Evolutionary conservation across 2,888 invertebrate genomes (phyloP), one percentile per base, ranked within the genome.

Genomic region (Dusona sp.): DNA sequence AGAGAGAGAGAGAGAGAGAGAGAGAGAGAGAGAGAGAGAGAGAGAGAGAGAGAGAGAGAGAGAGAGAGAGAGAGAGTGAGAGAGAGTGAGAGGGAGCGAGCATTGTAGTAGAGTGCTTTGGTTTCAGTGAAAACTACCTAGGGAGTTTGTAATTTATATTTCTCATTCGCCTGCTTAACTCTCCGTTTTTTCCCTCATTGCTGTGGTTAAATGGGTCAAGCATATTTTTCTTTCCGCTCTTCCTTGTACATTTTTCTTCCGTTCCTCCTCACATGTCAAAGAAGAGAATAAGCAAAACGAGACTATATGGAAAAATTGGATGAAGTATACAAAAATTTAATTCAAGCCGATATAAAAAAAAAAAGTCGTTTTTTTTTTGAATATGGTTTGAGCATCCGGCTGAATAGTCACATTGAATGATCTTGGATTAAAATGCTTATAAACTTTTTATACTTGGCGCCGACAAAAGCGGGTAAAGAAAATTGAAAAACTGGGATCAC

Each of bases 141-240:
- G 68, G 54, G n/a, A 38, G 33, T 48, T 74, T 38, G 42, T 79
- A 79, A 84, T 79, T 84, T 68, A 74, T 74, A 79, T 75, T 79
- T 84, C 74, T 79, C 74, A 74, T 74, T 75, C 42, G 51, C 68
- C 68, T 68, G 74, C n/a, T 75, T 75, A 57, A 68, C 29, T 68
- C 51, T n/a, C 22, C 2, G 6, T 54, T 68, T 68, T 57, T 75
- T 68, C 57, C 57, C 61, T 74, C 61, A n/a, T 65, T n/a, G 19
- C 57, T 57, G 42, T 38, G 38, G 67, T 74, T 61, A 84, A 79
- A 74, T 84, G 84, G 79, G 84, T 84, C 84, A 74, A 74, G 79
- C 48, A 36, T 61, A 74, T 61, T 82, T 82, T 82, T 68, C 29
- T 68, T 48, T 22, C 33, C 57, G 19, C 29, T 74, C 9, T 38